phyloP scores from a whole-genome alignment of 2,113 vertebrate genomes.

The Ctenomys sociabilis region DNA sequence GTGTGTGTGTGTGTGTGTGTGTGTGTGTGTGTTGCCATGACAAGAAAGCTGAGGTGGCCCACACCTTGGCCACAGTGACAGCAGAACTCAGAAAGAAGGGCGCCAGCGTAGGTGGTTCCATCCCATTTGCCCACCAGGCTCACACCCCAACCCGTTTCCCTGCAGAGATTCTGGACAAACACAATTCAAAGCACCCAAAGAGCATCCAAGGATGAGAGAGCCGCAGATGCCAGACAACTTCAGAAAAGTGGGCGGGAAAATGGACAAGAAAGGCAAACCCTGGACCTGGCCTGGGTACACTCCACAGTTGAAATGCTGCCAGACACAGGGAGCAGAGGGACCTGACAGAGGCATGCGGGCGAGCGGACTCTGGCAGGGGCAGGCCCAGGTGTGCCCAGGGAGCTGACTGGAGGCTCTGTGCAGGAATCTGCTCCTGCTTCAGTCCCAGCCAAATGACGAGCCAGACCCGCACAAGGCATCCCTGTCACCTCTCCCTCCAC shows the following conservation, averaged over 20 bases:
- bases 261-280: not conserved
- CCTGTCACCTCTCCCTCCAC: not conserved
- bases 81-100: not conserved
- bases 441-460: not conserved
- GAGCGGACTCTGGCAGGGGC: not conserved
- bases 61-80: not conserved
- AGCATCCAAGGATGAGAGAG: not conserved
- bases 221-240: not conserved
- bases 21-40: not conserved
- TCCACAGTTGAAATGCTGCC: not conserved
- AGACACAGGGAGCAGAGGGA: not conserved
- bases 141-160: not conserved
- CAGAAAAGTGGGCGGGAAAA: not conserved
- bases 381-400: not conserved
- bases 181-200: slow-evolving; percentile 17
- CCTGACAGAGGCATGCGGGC: not conserved
- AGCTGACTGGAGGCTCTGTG: not conserved
- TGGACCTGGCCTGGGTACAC: not conserved
- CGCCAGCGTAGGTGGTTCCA: not conserved
- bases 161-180: not conserved
- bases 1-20: not conserved
- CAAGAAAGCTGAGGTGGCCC: not conserved
- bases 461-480: not conserved
- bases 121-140: accelerated
- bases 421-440: not conserved